Evolutionary conservation across 2,888 invertebrate genomes (phyloP), one percentile per base, ranked within the genome.

Genomic region (Epiperipatus broadwayi): DNA sequence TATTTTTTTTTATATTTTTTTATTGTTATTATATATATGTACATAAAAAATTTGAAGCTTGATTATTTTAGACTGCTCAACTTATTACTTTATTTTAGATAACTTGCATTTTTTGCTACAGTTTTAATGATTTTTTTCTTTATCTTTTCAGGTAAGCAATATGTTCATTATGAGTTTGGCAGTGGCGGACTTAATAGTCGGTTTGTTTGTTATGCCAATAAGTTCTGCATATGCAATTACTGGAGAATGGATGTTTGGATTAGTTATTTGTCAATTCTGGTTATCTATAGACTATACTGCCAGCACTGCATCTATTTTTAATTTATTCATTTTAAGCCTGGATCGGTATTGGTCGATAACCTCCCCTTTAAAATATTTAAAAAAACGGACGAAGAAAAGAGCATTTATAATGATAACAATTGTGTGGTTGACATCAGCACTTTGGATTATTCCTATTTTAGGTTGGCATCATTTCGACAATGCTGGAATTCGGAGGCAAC

Each of bases 261-360:
- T 64, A 10, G 56, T 58, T 20, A 54, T 69, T 22, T 70, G 69
- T 46, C 63, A 67, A 48, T 55, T 67, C 41, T 70, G 68, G 69
- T 59, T 69, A 25, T 64, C 62, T 3, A 61, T 64, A 12, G 69
- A 69, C 51, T 69, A 70, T 51, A 67, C 65, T 2, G 69, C 69
- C 39, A 64, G 64, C 48, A 69, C 69, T 1, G 68, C 69, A 5
- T 66, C 66, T 37, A 69, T 69, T 41, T 60, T 69, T 33, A 70
- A 69, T 49, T 57, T 69, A 22, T 66, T 68, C 46, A 57, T 61
- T 15, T 54, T 64, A 14, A 59, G 60, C 20, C 52, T 61, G 33
- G 64, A 64, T 47, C 47, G 59, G 14, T 66, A 65, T 49, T 66
- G 65, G 65, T 63, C 63, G 19, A 64, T 66, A 34, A 61, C 61